phyloP scores from a whole-genome alignment of 2,113 vertebrate species.

The Prionailurus bengalensis region DNA sequence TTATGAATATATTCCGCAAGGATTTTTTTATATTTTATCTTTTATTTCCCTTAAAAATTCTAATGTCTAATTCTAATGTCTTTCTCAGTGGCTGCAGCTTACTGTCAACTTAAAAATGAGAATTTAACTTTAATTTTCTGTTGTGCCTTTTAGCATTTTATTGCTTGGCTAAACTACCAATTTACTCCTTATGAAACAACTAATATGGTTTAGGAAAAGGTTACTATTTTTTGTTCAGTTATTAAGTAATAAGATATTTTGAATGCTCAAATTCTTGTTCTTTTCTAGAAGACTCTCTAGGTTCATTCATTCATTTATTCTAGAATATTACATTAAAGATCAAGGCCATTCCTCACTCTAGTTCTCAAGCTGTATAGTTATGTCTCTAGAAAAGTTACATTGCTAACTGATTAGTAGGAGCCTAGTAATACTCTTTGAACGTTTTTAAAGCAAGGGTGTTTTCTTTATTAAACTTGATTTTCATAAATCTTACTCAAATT shows the following conservation, averaged over 20 bases:
- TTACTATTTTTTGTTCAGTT: constrained; percentile 36
- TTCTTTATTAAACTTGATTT: constrained; percentile 40
- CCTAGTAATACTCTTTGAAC: background rate
- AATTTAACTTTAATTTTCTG: constrained; percentile 50
- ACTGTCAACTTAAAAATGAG: constrained; percentile 39
- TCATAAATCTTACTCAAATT: constrained; percentile 30
- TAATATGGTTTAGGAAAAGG: background rate
- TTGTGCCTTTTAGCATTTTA: constrained; percentile 26
- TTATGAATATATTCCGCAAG: background rate
- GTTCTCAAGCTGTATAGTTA: background rate
- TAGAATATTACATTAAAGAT: background rate
- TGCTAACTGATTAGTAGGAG: background rate
- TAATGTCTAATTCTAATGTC: background rate
- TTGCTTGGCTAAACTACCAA: background rate
- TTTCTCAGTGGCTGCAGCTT: background rate
- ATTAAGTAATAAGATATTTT: constrained; percentile 34
- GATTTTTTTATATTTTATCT: background rate
- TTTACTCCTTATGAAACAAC: constrained; percentile 6
- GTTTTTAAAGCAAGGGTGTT: constrained; percentile 25
- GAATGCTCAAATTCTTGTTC: constrained; percentile 7
- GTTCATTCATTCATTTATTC: constrained; percentile 24
- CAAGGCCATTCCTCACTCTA: background rate
- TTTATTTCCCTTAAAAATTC: background rate
- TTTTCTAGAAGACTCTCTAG: background rate
- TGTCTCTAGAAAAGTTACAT: background rate